Percentiles rank a stretch among this genome's conserved stretches.
Evolutionary conservation across 2,113 vertebrate species (phyloP).

Genomic region (Pelusios castaneus): DNA sequence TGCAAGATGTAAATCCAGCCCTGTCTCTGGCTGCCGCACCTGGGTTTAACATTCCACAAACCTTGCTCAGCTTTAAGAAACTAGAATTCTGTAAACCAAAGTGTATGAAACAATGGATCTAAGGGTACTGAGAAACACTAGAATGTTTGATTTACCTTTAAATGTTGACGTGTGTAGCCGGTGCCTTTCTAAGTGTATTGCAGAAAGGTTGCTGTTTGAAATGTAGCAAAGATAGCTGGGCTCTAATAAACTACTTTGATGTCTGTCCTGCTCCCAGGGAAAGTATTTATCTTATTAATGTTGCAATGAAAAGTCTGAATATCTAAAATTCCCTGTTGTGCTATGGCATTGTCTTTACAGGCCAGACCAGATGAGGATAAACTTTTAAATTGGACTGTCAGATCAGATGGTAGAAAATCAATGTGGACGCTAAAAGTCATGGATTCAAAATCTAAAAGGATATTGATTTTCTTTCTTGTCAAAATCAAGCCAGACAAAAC

Average conservation of each 20-base stretch:
- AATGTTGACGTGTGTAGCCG: fast-evolving
- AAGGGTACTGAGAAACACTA: not conserved
- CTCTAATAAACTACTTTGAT: not conserved
- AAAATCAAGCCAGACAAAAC: conserved; percentile 9
- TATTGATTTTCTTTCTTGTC: not conserved
- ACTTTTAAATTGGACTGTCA: not conserved
- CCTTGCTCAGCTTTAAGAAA: not conserved
- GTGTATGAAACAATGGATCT: not conserved
- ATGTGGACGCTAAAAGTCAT: not conserved
- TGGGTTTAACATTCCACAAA: not conserved
- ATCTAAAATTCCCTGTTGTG: not conserved
- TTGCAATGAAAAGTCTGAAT: not conserved
- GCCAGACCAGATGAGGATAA: not conserved
- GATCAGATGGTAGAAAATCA: conserved; percentile 7
- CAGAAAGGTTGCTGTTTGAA: not conserved
- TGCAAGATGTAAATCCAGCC: no score
- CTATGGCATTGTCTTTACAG: not conserved
- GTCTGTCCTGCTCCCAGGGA: not conserved
- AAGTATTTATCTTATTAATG: not conserved
- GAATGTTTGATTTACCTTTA: not conserved
- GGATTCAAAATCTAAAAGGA: not conserved
- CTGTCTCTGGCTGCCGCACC: not conserved
- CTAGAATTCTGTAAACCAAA: not conserved
- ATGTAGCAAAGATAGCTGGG: not conserved
- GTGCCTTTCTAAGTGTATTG: not conserved